phyloP scores from a whole-genome alignment of 2,113 vertebrate genomes.

The Meleagris gallopavo region DNA sequence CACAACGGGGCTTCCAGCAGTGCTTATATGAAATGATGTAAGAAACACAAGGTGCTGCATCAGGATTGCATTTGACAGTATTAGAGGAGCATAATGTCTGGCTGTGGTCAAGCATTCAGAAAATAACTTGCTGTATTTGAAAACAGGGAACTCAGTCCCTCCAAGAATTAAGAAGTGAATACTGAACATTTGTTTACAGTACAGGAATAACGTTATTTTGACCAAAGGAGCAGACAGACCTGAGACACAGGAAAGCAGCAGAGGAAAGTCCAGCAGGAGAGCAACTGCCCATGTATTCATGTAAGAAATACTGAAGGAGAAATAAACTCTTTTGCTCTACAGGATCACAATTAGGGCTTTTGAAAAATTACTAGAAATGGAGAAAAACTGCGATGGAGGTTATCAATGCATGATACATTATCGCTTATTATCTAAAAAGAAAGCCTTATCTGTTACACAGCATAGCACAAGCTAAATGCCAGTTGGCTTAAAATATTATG shows the following conservation, averaged over 20 bases:
- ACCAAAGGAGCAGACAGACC: not conserved
- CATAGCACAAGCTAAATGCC: not conserved
- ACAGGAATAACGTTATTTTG: not conserved
- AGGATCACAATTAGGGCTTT: not conserved
- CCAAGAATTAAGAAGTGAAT: not conserved
- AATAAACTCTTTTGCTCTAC: not conserved
- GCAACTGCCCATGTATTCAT: not conserved
- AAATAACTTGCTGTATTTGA: not conserved
- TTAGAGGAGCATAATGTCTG: not conserved
- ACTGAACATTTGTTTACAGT: not conserved
- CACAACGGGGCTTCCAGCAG: not conserved
- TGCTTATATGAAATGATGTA: not conserved
- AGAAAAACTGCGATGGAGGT: not conserved
- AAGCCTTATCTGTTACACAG: not conserved
- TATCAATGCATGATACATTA: not conserved
- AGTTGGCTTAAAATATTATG: not conserved
- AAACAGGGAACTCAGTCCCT: not conserved
- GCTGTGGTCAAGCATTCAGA: not conserved
- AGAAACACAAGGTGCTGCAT: not conserved
- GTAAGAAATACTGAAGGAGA: not conserved
- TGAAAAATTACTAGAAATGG: not conserved
- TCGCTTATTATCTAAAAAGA: not conserved
- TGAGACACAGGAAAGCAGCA: not conserved
- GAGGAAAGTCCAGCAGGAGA: not conserved
- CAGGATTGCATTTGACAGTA: not conserved